Evolutionary conservation across 2,113 vertebrate genomes (phyloP).

Genomic region (Mirounga angustirostris): DNA sequence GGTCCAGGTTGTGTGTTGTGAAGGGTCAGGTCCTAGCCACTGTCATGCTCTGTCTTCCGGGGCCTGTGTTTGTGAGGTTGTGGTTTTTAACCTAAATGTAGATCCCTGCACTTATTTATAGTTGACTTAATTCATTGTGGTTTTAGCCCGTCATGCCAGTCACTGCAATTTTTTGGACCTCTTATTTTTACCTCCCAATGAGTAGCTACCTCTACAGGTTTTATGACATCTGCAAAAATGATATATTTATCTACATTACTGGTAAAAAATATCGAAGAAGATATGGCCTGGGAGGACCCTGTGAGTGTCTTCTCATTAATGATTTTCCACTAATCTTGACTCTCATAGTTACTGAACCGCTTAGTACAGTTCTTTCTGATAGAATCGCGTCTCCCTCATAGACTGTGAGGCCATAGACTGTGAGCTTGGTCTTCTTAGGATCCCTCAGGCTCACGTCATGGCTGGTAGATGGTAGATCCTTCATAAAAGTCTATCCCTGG

Average conservation of each 20-base stretch:
- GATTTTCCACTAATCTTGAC: not conserved
- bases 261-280: not conserved
- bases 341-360: not conserved
- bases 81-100: not conserved
- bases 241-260: not conserved
- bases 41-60: not conserved
- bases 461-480: not conserved
- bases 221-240: not conserved
- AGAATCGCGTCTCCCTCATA: not conserved
- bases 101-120: not conserved
- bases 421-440: not conserved
- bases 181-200: conserved; percentile 8
- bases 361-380: not conserved
- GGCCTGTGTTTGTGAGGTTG: not conserved
- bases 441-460: not conserved
- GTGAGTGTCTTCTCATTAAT: not conserved
- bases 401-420: not conserved
- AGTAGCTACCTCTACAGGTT: not conserved
- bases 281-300: not conserved
- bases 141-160: not conserved
- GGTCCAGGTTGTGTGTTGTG: not conserved
- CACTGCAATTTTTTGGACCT: not conserved
- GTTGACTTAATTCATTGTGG: not conserved
- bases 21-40: not conserved
- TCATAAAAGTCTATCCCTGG: not conserved